Evolutionary conservation across 2,888 invertebrate species (phyloP).

Genomic region (Graphium colonna): DNA sequence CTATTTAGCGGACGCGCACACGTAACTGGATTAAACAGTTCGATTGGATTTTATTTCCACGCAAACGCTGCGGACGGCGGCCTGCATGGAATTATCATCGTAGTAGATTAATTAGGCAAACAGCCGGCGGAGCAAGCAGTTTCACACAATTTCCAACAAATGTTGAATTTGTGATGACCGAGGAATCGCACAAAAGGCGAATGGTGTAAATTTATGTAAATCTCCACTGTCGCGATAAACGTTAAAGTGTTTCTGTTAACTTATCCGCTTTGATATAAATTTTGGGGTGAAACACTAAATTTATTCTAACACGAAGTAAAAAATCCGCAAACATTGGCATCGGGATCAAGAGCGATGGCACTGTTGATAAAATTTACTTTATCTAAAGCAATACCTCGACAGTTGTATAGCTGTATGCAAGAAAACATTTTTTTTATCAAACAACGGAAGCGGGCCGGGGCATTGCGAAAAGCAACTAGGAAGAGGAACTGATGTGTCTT

Average conservation of each 20-base stretch:
- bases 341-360: too few relatives aligned
- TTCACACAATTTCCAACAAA: slow-evolving; percentile 4
- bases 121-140: slow-evolving; percentile 14
- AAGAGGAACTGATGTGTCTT: slow-evolving; percentile 67
- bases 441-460: slow-evolving; percentile 50
- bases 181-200: slow-evolving; percentile 7
- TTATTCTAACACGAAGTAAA: too few relatives aligned
- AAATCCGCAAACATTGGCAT: too few relatives aligned
- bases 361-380: too few relatives aligned
- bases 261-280: too few relatives aligned
- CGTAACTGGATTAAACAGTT: slow-evolving; percentile 19
- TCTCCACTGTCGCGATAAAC: too few relatives aligned
- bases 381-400: slow-evolving; percentile 1
- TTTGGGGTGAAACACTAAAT: too few relatives aligned
- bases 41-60: slow-evolving; percentile 20
- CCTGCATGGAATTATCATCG: slow-evolving; percentile 19
- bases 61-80: slow-evolving; percentile 12
- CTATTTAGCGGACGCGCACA: slow-evolving; percentile 16
- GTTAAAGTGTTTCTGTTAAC: too few relatives aligned
- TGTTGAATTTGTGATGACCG: slow-evolving; percentile 16
- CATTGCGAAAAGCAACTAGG: slow-evolving; percentile 55
- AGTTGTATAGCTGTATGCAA: slow-evolving; percentile 11
- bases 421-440: slow-evolving; percentile 30
- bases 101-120: slow-evolving; percentile 21
- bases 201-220: slow-evolving; percentile 10